Base-by-base conservation (phyloP, 2,888 invertebrate species). In the Drosophila longiperda region DNA sequence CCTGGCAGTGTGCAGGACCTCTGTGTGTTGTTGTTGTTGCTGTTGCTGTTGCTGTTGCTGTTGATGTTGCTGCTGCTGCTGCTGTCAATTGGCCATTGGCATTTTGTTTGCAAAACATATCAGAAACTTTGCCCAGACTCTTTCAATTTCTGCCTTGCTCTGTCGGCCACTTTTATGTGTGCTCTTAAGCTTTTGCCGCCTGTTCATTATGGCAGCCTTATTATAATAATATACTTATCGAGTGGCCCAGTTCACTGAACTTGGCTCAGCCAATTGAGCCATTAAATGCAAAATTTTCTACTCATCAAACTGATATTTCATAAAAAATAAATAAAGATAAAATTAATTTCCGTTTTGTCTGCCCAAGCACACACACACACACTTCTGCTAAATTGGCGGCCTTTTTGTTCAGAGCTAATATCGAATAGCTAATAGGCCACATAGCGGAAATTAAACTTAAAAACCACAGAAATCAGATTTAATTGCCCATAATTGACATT, bases 41-140 rank as follows among this genome's bases (percentile, higher is more conserved):
- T 82, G 1, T 50, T 26, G 26, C 26, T 26, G 26, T 0, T 67
- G 76, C 72, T 82, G 1, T 50, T 26, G 26, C 26, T 26, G 26
- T 0, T 26, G 29, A 6, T 52, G 50, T 42, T 67, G 32, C 55
- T 49, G 49, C 53, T 59, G 32, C 59, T 42, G 63, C 80, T 70
- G 81, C 79, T 83, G 82, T 82, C 83, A 88, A 88, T 86, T 86
- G 84, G 84, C 85, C 87, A 75, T 75, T 76, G 89, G 86, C 84
- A 84, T 84, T 87, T 87, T 87, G 84, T 87, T 87, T 87, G 89
- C 85, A 69, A 83, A 87, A 87, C 81, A 89, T 84, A 89, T 87
- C 84, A 89, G 54, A 88, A 87, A 87, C 75, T 89, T 87, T 87
- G 58, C 66, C 67, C 68, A 74, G 75, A 69, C 79, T 65, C 76